A percentile compares a stretch with the other conserved stretches of the same genome.
Conservation (phyloP, 2,888 invertebrate genomes). For the Rhingia rostrata region DNA sequence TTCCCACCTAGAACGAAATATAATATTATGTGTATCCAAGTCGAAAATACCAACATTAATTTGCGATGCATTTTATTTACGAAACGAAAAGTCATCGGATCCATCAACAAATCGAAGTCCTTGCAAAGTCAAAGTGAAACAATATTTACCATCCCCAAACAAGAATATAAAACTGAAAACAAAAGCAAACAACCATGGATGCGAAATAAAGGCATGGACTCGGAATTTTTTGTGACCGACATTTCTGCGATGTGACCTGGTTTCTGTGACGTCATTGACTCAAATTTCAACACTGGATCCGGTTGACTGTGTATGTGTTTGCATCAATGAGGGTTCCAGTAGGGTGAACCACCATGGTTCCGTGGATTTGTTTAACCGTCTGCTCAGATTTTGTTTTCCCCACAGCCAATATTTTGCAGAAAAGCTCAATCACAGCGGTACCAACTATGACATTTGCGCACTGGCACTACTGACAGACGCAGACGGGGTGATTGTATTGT, state of each 20-base stretch:
- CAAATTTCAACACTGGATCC: conserved; percentile 50
- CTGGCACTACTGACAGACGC: conserved; percentile 2
- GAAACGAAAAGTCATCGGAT: neutral
- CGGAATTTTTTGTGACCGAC: conserved; percentile 70
- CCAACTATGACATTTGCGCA: conserved; percentile 54
- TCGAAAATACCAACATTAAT: neutral
- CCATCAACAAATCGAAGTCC: conserved; percentile 63
- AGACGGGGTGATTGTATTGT: conserved; percentile 16
- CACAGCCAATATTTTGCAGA: conserved; percentile 24
- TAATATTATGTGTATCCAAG: neutral
- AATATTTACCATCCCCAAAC: conserved; percentile 27
- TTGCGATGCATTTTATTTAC: conserved; percentile 1
- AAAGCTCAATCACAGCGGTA: conserved; percentile 44
- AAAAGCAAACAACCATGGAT: conserved; percentile 12
- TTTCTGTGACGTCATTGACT: conserved; percentile 72
- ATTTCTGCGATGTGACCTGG: conserved; percentile 65
- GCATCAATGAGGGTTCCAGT: neutral
- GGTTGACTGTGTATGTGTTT: conserved; percentile 5
- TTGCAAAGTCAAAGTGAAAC: conserved; percentile 54
- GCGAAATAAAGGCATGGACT: conserved; percentile 57
- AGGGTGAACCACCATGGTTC: conserved; percentile 50
- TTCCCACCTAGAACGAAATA: neutral
- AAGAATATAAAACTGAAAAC: conserved; percentile 5
- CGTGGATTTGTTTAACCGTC: conserved; percentile 65
- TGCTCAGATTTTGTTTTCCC: conserved; percentile 44